Conservation (phyloP, 2,888 invertebrate genomes). For the Biston betularia region DNA sequence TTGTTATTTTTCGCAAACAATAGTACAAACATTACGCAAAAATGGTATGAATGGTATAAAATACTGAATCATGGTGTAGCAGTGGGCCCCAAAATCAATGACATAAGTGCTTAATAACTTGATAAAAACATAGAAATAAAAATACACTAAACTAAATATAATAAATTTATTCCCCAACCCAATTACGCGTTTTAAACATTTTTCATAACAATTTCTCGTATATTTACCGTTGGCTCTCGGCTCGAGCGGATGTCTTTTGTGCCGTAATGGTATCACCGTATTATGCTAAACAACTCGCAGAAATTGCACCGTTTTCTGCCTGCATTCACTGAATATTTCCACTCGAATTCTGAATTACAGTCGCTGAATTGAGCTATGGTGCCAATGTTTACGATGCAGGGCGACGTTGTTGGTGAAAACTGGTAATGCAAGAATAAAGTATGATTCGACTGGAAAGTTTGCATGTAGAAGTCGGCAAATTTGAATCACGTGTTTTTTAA, state of each 20-base stretch:
- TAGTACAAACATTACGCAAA: no score
- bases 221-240: slow-evolving; percentile 37
- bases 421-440: slow-evolving; percentile 33
- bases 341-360: slow-evolving; percentile 71
- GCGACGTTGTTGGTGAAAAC: slow-evolving; percentile 35
- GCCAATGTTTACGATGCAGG: slow-evolving; percentile 41
- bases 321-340: slow-evolving; percentile 51
- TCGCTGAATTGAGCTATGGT: slow-evolving; percentile 61
- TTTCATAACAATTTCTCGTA: slow-evolving; percentile 36
- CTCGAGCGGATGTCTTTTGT: slow-evolving; percentile 62
- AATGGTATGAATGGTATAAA: no score
- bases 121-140: no score
- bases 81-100: no score
- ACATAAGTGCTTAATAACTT: background rate
- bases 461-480: background rate
- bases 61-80: no score
- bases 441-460: slow-evolving; percentile 20
- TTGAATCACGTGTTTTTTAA: background rate
- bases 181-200: slow-evolving; percentile 37
- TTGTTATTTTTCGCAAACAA: no score
- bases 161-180: slow-evolving; percentile 18
- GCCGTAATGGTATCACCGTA: slow-evolving; percentile 74
- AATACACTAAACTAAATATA: background rate
- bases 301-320: slow-evolving; percentile 69
- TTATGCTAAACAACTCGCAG: slow-evolving; percentile 78